A percentile compares a stretch with the other conserved stretches of the same genome.
These are phyloP conservation scores for Cyclophora punctaria DNA, from an alignment of 2,888 invertebrate genomes.

Conservation along the genomic window DNA sequence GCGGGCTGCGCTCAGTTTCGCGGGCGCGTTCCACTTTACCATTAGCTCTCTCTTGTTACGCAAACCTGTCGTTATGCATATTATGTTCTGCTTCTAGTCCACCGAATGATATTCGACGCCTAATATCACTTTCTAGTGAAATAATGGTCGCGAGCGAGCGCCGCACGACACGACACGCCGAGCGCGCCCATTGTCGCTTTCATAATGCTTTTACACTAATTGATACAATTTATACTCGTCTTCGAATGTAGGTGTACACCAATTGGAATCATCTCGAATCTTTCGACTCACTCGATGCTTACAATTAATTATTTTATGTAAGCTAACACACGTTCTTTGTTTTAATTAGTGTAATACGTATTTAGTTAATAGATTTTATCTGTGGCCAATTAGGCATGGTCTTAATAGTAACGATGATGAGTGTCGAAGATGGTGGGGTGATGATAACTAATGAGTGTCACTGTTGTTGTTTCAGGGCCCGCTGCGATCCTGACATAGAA, in stretches of 20 bases:
- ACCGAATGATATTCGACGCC: conserved; percentile 52
- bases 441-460: conserved; percentile 3
- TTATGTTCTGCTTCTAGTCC: conserved; percentile 62
- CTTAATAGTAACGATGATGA: too few species aligned
- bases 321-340: too few species aligned
- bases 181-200: conserved; percentile 17
- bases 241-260: too few species aligned
- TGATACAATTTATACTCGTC: too few species aligned
- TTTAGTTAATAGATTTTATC: too few species aligned
- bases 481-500: conserved; percentile 71
- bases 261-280: too few species aligned
- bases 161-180: background rate
- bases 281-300: too few species aligned
- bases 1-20: conserved; percentile 45
- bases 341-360: too few species aligned
- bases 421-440: background rate
- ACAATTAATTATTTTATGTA: too few species aligned
- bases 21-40: conserved; percentile 67
- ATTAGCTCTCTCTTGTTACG: conserved; percentile 72
- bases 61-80: conserved; percentile 71
- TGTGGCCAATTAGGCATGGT: too few species aligned
- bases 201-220: conserved; percentile 14
- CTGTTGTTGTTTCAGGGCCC: conserved; percentile 59
- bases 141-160: conserved; percentile 27
- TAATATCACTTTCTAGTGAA: conserved; percentile 58